phyloP scores from a whole-genome alignment of 2,797 vertebrate species.

The Ceryle rudis region DNA sequence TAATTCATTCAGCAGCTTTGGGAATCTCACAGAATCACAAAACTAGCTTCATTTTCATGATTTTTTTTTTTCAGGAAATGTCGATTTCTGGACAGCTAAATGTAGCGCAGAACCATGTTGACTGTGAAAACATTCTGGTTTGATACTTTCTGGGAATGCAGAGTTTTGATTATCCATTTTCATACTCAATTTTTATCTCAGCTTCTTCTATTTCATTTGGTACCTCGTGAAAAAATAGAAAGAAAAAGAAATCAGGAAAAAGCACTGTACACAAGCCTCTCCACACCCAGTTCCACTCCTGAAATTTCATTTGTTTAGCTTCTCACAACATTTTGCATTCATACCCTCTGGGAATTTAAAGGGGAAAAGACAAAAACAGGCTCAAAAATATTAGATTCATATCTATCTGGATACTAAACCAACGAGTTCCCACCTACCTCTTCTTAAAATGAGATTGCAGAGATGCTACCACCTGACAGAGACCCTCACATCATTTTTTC shows the following conservation, averaged over 20 bases:
- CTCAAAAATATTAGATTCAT: neutral
- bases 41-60: neutral
- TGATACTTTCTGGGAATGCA: neutral
- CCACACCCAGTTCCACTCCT: neutral
- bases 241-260: neutral
- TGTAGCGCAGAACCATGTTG: neutral
- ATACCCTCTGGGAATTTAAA: neutral
- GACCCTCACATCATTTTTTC: neutral
- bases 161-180: neutral
- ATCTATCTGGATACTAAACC: neutral
- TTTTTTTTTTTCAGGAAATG: neutral
- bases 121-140: neutral
- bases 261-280: neutral
- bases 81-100: neutral
- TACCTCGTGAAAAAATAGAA: neutral
- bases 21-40: neutral
- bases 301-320: neutral
- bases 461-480: neutral
- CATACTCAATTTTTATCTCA: neutral
- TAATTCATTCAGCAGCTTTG: slow-evolving; percentile 19
- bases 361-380: neutral
- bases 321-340: neutral
- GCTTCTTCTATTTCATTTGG: neutral
- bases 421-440: neutral
- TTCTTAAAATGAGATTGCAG: neutral